Evolutionary conservation across 2,888 invertebrate genomes (phyloP).

Genomic region (Embidobia sp.): DNA sequence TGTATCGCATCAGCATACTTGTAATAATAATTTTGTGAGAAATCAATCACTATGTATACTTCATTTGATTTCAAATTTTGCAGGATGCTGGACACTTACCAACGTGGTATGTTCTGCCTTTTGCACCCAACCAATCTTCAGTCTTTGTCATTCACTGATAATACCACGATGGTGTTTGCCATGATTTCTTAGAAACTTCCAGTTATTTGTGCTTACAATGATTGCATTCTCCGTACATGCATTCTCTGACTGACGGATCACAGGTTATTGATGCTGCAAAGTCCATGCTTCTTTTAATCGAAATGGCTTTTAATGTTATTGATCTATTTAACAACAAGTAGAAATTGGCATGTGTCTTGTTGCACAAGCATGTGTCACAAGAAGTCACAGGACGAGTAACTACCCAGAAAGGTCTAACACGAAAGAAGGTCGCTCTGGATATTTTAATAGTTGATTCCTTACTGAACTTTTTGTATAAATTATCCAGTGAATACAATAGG

Average conservation of each 20-base stretch:
- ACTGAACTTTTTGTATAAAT: constrained; percentile 29
- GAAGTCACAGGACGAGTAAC: constrained; percentile 16
- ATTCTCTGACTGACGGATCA: constrained; percentile 2
- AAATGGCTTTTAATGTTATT: constrained; percentile 22
- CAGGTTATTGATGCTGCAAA: constrained; percentile 16
- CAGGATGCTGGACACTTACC: constrained; percentile 22
- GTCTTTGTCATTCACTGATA: constrained; percentile 15
- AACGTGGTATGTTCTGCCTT: constrained; percentile 30
- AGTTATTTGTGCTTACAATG: constrained; percentile 20
- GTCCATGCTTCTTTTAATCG: constrained; percentile 6
- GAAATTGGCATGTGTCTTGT: constrained; percentile 36
- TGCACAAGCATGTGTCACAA: constrained; percentile 28
- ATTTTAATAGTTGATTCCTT: constrained; percentile 26
- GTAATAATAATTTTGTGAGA: constrained; percentile 44
- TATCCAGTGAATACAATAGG: constrained; percentile 40
- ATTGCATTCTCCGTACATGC: constrained; percentile 39
- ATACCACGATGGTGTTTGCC: constrained; percentile 7
- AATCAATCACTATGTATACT: constrained; percentile 35
- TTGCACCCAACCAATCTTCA: constrained; percentile 20
- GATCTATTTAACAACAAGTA: constrained; percentile 29
- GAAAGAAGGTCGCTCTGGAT: constrained; percentile 24
- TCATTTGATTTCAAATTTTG: constrained; percentile 20
- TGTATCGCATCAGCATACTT: constrained; percentile 45
- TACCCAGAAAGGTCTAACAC: constrained; percentile 38
- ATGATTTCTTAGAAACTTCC: neutral